Conservation (phyloP, 30 jellyfish, hydroid and myxozoan genomes). For the Sanderia malayensis region DNA sequence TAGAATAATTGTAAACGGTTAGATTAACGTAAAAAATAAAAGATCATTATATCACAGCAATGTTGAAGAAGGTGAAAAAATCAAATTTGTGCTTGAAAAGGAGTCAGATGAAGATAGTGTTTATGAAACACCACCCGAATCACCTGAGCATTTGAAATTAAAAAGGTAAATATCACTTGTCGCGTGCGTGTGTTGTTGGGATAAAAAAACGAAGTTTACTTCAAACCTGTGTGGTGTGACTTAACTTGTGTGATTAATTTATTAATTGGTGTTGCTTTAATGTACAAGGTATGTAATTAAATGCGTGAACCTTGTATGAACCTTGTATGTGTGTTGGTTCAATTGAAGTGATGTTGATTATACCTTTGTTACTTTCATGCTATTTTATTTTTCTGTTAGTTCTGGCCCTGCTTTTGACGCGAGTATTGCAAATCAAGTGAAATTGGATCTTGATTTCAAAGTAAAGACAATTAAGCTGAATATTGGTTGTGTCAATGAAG, state of each 20-base stretch:
- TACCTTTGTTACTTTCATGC: too few species aligned
- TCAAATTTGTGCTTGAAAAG: constrained; percentile 28
- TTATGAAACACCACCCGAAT: constrained; percentile 51
- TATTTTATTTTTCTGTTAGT: constrained; percentile 19
- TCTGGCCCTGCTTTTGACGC: constrained; percentile 68
- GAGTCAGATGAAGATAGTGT: constrained; percentile 38
- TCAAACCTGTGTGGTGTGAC: too few species aligned
- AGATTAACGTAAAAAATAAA: constrained; percentile 5
- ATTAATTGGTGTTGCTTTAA: too few species aligned
- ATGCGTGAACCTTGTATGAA: too few species aligned
- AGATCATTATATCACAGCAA: constrained; percentile 13
- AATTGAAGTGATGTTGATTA: too few species aligned
- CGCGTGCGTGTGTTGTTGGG: too few species aligned
- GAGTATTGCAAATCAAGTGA: constrained; percentile 91
- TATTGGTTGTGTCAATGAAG: constrained; percentile 36
- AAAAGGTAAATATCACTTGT: constrained; percentile 27
- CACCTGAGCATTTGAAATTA: constrained; percentile 17
- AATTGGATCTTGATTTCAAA: constrained; percentile 70
- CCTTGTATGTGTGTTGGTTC: too few species aligned
- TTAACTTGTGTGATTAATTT: too few species aligned
- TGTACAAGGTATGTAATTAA: too few species aligned
- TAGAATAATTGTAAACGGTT: too few species aligned
- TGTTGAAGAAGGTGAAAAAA: constrained; percentile 30
- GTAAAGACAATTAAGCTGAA: constrained; percentile 56
- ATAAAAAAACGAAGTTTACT: too few species aligned